These are phyloP conservation scores for Notodonta ziczac DNA, from an alignment of 2,888 invertebrate genomes.

Conservation along the genomic window DNA sequence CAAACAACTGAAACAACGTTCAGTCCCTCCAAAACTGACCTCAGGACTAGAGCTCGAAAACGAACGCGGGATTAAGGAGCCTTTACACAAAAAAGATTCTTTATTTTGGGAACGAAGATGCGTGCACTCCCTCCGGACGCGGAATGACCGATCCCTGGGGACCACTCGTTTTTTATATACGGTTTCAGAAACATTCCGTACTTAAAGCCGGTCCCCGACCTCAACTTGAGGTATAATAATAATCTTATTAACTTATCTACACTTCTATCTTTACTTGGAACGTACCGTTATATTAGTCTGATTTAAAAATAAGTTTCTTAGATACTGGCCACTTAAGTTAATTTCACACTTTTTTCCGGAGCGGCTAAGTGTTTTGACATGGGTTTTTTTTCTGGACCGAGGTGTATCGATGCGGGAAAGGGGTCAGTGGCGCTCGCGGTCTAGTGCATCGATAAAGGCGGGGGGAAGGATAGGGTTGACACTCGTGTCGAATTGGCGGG, in stretches of 20 bases:
- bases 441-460: conserved; percentile 49
- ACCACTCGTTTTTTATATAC: conserved; percentile 82
- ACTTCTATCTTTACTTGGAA: conserved; percentile 82
- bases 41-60: conserved; percentile 50
- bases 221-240: conserved; percentile 78
- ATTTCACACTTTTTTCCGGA: conserved; percentile 76
- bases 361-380: conserved; percentile 70
- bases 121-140: conserved; percentile 73
- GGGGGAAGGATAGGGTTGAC: conserved; percentile 63
- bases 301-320: conserved; percentile 72
- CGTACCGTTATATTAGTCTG: conserved; percentile 78
- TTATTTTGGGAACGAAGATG: conserved; percentile 67
- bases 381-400: conserved; percentile 47
- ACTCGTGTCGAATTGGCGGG: conserved; percentile 68
- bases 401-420: conserved; percentile 44
- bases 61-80: conserved; percentile 45
- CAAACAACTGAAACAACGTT: conserved; percentile 50
- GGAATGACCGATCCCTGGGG: conserved; percentile 79
- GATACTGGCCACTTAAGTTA: conserved; percentile 78
- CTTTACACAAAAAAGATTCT: conserved; percentile 52
- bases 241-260: conserved; percentile 84
- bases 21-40: conserved; percentile 49
- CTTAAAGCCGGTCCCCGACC: conserved; percentile 79
- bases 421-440: conserved; percentile 46
- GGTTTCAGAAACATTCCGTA: conserved; percentile 79